Evolutionary conservation across 1,140 invertebrate genomes (phyloP).

Genomic region (Nasonia vitripennis): DNA sequence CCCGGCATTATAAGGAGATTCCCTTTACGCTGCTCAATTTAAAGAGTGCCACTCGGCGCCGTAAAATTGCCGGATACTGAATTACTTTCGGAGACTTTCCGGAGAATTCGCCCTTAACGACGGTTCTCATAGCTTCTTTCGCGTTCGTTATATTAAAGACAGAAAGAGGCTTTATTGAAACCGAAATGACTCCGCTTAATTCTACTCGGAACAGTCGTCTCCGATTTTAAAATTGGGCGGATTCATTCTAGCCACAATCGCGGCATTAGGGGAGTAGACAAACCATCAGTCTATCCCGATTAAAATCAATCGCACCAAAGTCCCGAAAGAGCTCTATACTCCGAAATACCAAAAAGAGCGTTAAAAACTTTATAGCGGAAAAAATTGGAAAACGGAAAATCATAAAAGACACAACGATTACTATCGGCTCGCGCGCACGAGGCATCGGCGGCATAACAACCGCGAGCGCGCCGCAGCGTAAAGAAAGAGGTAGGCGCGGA

Average conservation of each 20-base stretch:
- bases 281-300: too few relatives aligned
- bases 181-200: background rate
- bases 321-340: too few relatives aligned
- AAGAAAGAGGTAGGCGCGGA: background rate
- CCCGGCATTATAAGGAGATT: conserved; percentile 24
- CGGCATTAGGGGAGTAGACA: too few relatives aligned
- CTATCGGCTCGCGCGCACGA: background rate
- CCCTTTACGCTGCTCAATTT: conserved; percentile 34
- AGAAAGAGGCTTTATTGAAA: conserved; percentile 24
- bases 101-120: conserved; percentile 18
- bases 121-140: conserved; percentile 22
- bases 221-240: too few relatives aligned
- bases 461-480: background rate
- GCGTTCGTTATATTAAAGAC: background rate
- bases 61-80: conserved; percentile 44
- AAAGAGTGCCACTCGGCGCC: conserved; percentile 35
- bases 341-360: too few relatives aligned
- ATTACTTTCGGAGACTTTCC: conserved; percentile 38
- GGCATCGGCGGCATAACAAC: background rate
- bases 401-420: background rate
- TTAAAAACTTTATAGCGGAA: background rate
- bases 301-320: too few relatives aligned
- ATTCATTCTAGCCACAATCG: too few relatives aligned
- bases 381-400: background rate
- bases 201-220: background rate